A percentile compares a stretch with the other conserved stretches of the same genome.
phyloP scores from a whole-genome alignment of 2,113 vertebrate genomes.

The Setophaga kirtlandii region DNA sequence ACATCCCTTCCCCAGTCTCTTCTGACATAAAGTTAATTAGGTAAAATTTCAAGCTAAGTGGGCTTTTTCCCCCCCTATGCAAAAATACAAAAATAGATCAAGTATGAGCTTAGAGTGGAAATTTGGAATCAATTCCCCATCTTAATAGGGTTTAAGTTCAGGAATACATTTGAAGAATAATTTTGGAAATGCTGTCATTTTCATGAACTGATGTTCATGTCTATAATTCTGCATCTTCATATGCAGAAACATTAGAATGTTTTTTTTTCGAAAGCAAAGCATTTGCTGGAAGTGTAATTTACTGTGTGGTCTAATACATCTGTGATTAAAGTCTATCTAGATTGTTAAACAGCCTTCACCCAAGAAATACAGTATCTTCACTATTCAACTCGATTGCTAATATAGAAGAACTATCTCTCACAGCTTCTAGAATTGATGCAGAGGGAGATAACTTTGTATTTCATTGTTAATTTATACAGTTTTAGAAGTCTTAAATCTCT shows the following conservation, averaged over 20 bases:
- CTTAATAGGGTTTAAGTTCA: constrained; percentile 20
- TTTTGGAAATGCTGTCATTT: constrained; percentile 19
- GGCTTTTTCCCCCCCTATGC: neutral
- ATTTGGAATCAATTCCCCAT: constrained; percentile 4
- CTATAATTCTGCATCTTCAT: constrained; percentile 13
- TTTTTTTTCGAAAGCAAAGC: neutral
- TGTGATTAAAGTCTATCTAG: neutral
- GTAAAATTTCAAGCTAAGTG: constrained; percentile 33
- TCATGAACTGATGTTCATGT: neutral
- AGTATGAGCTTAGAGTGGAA: constrained; percentile 13
- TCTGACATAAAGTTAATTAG: constrained; percentile 15
- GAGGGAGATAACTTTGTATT: neutral
- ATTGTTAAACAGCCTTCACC: neutral
- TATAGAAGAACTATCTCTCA: neutral
- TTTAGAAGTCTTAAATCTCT: neutral
- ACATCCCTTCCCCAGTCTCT: neutral
- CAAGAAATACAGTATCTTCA: neutral
- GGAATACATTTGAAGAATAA: constrained; percentile 9
- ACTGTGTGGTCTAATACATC: neutral
- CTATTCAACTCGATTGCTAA: accelerated
- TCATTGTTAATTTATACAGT: neutral
- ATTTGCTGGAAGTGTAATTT: neutral
- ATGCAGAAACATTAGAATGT: neutral
- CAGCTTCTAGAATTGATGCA: neutral
- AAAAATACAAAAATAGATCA: constrained; percentile 47